phyloP scores from a whole-genome alignment of 1,140 invertebrate species.

The Drosophila pectinifera region DNA sequence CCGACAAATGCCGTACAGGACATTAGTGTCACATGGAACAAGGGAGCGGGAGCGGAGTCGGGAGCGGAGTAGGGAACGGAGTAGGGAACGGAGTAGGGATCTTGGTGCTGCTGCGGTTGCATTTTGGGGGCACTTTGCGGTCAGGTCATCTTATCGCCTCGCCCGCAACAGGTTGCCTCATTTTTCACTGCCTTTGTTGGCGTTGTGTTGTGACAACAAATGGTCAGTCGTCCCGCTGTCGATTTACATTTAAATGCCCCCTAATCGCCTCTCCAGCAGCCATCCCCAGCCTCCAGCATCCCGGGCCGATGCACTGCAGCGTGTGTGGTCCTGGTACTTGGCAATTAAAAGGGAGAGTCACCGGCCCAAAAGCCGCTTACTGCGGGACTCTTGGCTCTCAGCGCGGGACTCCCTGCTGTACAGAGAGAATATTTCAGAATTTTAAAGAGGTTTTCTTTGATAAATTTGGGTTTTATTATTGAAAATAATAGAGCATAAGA shows the following conservation, averaged over 20 bases:
- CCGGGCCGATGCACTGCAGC: constrained; percentile 1
- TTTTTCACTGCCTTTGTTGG: constrained; percentile 58
- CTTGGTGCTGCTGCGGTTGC: constrained; percentile 55
- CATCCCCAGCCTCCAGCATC: background rate
- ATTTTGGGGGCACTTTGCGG: constrained; percentile 74
- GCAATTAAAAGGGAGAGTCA: constrained; percentile 65
- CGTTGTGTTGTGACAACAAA: constrained; percentile 58
- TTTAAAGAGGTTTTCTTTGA: background rate
- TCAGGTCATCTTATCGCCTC: constrained; percentile 62
- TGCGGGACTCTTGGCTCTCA: background rate
- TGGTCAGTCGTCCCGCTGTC: constrained; percentile 52
- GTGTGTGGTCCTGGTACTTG: constrained; percentile 78
- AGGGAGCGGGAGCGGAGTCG: constrained; percentile 38
- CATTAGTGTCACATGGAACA: constrained; percentile 79
- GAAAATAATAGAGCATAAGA: background rate
- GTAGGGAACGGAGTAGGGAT: constrained; percentile 1
- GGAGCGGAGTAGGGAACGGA: background rate
- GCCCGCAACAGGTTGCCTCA: constrained; percentile 62
- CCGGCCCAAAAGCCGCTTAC: constrained; percentile 53
- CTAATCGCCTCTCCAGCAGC: constrained; percentile 60
- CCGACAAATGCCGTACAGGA: constrained; percentile 74
- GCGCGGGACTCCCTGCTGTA: constrained; percentile 4
- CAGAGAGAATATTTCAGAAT: constrained; percentile 6
- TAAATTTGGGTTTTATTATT: background rate
- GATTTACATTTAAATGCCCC: constrained; percentile 76